Evolutionary conservation across 1,140 invertebrate species (phyloP).

Genomic region (Zaprionus inermis): DNA sequence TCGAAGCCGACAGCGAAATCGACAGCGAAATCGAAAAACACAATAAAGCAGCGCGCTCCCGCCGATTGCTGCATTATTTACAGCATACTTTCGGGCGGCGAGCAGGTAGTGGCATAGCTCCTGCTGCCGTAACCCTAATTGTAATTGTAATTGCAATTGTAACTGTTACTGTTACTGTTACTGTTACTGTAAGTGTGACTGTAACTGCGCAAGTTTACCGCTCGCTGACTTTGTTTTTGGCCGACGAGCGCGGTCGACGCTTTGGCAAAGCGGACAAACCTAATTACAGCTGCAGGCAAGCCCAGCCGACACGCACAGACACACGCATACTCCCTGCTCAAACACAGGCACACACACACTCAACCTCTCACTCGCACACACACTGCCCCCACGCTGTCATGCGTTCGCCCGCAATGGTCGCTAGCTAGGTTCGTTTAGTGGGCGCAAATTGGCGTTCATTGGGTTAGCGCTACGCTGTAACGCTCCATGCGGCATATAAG

Average conservation of each 20-base stretch:
- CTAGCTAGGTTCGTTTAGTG: conserved; percentile 76
- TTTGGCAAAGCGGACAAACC: conserved; percentile 60
- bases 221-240: conserved; percentile 36
- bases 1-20: neutral
- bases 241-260: conserved; percentile 17
- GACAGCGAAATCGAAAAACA: conserved; percentile 46
- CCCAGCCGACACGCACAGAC: conserved; percentile 18
- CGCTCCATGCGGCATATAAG: neutral
- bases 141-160: conserved; percentile 1
- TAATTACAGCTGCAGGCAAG: conserved; percentile 73
- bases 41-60: conserved; percentile 45
- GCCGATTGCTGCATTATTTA: conserved; percentile 74
- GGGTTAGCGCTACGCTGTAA: conserved; percentile 51
- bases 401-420: conserved; percentile 40
- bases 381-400: neutral
- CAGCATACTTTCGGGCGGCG: conserved; percentile 66
- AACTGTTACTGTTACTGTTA: neutral
- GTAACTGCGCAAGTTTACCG: conserved; percentile 19
- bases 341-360: neutral
- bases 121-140: neutral
- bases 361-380: neutral
- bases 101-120: conserved; percentile 6
- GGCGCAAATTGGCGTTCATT: conserved; percentile 77
- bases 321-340: neutral
- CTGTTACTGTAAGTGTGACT: conserved; percentile 1